Percentiles rank a stretch among this genome's conserved stretches.
Conservation (phyloP, 2,888 invertebrate genomes). For the Drosophila neutralis region DNA sequence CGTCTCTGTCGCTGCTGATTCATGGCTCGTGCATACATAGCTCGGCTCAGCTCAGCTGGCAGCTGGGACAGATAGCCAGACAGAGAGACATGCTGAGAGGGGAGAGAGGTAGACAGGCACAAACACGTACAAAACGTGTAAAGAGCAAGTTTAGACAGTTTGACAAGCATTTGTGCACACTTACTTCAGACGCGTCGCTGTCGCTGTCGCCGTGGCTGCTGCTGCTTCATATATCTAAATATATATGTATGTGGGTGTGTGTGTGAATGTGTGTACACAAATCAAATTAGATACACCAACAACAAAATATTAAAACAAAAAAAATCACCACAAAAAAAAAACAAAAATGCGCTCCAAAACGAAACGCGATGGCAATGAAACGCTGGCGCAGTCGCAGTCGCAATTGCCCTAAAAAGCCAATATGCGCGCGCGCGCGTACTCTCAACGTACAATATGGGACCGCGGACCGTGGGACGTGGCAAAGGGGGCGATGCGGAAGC, state of each 20-base stretch:
- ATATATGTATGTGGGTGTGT: neutral
- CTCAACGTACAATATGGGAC: conserved; percentile 5
- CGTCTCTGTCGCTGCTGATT: conserved; percentile 44
- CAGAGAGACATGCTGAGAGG: conserved; percentile 19
- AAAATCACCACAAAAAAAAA: conserved; percentile 30
- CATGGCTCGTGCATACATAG: conserved; percentile 45
- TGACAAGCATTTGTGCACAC: conserved; percentile 40
- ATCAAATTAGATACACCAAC: conserved; percentile 31
- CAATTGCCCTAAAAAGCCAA: conserved; percentile 45
- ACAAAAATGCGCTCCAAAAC: conserved; percentile 41
- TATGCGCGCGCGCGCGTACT: conserved; percentile 58
- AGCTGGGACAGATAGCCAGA: conserved; percentile 25
- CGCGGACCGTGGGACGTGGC: neutral
- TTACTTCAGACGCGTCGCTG: conserved; percentile 39
- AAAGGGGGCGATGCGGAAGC: conserved; percentile 10
- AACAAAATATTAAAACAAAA: conserved; percentile 15
- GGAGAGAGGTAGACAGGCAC: neutral
- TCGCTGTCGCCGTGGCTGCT: conserved; percentile 4
- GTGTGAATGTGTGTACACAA: conserved; percentile 12
- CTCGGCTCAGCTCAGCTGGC: conserved; percentile 44
- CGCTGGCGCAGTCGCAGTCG: conserved; percentile 43
- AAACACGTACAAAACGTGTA: neutral
- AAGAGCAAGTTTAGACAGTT: conserved; percentile 30
- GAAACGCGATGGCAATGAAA: conserved; percentile 40
- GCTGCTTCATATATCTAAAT: conserved; percentile 11